Base-by-base conservation (phyloP, 2,888 invertebrate species). In the Orchesella flavescens region DNA sequence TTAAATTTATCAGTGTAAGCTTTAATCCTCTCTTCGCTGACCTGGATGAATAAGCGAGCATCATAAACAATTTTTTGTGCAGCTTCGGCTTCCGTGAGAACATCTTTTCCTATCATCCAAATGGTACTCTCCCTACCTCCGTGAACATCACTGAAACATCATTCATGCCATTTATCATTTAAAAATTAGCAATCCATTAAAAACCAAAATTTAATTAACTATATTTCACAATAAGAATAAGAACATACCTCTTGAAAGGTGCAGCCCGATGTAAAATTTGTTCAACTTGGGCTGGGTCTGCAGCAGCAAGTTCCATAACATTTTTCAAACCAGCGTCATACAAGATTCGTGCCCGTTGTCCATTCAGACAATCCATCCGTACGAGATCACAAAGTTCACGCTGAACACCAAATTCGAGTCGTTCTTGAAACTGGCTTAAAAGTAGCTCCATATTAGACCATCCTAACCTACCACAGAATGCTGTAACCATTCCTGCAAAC, bases 391-490 rank as follows among this genome's bases (percentile, higher is more conserved):
- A 92, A 57, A 99, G 91, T 90, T 99, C 98, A 23, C 95, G 93
- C 89, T 96, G 95, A 65, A 99, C 94, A 13, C 98, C 99, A 90
- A 99, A 98, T 89, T 96, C 96, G 59, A 99, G 92, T 17, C 99
- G 94, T 89, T 95, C 94, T 91, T 98, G 97, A 90, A 99, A 98
- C 90, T 98, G 96, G 0, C 95, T 93, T 59, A 99, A 93, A 57
- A 99, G 92, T 86, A 97, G 91, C 90, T 97, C 95, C 89, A 99
- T 92, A 89, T 95, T 96, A 86, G 93, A 93, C 98, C 99, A 99
- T 24, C 97, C 96, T 13, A 99, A 91, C 75, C 97, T 94, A 85
- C 93, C 93, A 90, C 98, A 97, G 91, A 99, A 99, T n/a, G 96
- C 94, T 2, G 97, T 97, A 0, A 99, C 96, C 95, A 98, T 98